These are phyloP conservation scores for Loxodonta africana DNA, from an alignment of 2,113 vertebrate species.

Conservation along the genomic window DNA sequence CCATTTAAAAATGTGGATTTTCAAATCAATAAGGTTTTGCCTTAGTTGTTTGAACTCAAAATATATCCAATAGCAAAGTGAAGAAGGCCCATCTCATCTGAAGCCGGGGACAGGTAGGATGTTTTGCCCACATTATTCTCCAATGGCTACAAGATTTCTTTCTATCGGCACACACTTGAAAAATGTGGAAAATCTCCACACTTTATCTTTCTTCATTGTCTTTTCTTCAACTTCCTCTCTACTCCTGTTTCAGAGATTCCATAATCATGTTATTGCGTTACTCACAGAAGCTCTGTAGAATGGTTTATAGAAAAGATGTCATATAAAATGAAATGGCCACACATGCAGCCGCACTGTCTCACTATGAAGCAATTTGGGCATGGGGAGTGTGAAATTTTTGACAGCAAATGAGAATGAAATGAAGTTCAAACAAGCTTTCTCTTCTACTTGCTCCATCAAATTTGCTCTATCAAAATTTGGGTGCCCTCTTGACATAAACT, in stretches of 20 bases:
- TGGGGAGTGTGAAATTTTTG: slow-evolving; percentile 65
- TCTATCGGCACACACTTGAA: not conserved
- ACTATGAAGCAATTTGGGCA: slow-evolving; percentile 25
- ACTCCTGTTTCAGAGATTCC: slow-evolving; percentile 50
- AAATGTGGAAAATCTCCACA: not conserved
- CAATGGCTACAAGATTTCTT: not conserved
- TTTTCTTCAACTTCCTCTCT: slow-evolving; percentile 45
- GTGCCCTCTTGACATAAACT: not conserved
- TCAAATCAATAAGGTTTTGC: slow-evolving; percentile 25
- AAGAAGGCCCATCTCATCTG: not conserved
- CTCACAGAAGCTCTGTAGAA: slow-evolving; percentile 52
- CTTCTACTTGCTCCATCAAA: not conserved
- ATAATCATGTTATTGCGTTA: not conserved
- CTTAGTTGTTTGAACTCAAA: slow-evolving; percentile 25
- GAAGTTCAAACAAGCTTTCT: not conserved
- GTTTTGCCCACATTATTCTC: not conserved
- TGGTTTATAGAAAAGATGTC: not conserved
- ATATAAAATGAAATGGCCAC: slow-evolving; percentile 63
- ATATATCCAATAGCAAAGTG: not conserved
- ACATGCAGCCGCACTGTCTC: slow-evolving; percentile 22
- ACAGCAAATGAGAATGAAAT: slow-evolving; percentile 79
- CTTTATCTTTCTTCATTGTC: slow-evolving; percentile 13
- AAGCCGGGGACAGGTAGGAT: not conserved
- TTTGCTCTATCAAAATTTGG: not conserved
- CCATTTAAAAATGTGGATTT: slow-evolving; percentile 48